Percentiles rank a stretch among this genome's conserved stretches.
Conservation (phyloP, 2,113 vertebrate genomes). For the Rhipidura dahli region DNA sequence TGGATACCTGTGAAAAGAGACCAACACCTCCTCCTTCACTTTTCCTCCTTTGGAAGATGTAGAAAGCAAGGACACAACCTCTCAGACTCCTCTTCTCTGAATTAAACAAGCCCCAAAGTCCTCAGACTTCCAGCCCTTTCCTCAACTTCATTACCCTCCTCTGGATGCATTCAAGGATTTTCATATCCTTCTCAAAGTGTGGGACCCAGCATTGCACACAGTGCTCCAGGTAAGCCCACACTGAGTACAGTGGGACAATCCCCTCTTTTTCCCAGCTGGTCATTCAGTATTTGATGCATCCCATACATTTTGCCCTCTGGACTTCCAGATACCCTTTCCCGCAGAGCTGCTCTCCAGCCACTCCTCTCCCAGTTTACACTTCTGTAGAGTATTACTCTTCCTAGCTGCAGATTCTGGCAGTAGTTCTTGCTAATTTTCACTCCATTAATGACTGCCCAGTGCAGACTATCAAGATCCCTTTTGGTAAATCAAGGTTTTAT, state of each 20-base stretch:
- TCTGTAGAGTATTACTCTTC: background rate
- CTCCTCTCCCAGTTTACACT: background rate
- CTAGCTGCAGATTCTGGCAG: background rate
- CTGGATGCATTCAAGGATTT: background rate
- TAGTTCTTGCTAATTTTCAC: background rate
- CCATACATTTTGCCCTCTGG: background rate
- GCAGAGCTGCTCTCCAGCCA: background rate
- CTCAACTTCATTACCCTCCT: background rate
- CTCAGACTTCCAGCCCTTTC: background rate
- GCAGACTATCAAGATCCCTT: background rate
- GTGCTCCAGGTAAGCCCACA: background rate
- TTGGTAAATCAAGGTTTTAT: background rate
- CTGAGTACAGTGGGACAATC: fast-evolving
- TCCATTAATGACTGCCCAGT: background rate
- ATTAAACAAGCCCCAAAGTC: background rate
- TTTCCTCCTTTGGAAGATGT: background rate
- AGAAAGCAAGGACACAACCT: background rate
- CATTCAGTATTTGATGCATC: background rate
- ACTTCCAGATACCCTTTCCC: background rate
- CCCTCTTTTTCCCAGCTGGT: background rate
- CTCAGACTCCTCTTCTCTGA: background rate
- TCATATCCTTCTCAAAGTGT: background rate
- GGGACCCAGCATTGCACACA: background rate
- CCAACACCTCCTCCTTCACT: background rate
- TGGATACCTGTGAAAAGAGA: background rate